Evolutionary conservation across 2,888 invertebrate species (phyloP).

Genomic region (Mystacides longicornis): DNA sequence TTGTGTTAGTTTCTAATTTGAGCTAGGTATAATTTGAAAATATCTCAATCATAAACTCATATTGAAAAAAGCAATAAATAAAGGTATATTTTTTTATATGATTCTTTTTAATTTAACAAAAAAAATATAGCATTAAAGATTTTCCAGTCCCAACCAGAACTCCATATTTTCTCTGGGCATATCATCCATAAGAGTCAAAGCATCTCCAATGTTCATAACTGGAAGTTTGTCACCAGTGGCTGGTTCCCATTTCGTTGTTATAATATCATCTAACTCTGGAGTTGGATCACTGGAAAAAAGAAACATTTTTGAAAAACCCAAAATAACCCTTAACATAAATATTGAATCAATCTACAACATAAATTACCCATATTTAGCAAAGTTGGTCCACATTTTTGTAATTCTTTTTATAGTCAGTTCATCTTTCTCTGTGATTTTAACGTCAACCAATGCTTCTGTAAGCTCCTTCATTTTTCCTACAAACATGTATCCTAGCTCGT

Average conservation of each 20-base stretch:
- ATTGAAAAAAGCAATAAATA: too few relatives aligned
- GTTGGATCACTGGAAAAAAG: slow-evolving; percentile 13
- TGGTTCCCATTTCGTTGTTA: slow-evolving; percentile 5
- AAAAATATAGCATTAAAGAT: too few relatives aligned
- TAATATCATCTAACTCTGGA: background rate
- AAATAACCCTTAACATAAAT: background rate
- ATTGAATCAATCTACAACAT: background rate
- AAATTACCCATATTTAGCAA: slow-evolving; percentile 17
- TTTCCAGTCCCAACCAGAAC: background rate
- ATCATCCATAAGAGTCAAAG: background rate
- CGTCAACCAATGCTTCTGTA: background rate
- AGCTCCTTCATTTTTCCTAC: background rate
- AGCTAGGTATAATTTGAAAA: too few relatives aligned
- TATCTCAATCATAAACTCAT: too few relatives aligned
- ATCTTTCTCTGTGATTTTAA: slow-evolving; percentile 1
- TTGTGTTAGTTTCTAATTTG: too few relatives aligned
- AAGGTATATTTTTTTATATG: too few relatives aligned
- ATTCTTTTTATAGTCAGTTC: background rate
- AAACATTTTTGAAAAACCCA: background rate
- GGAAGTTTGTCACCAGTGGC: background rate
- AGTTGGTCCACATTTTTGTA: slow-evolving; percentile 17
- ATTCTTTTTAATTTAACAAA: too few relatives aligned
- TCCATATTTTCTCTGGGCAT: background rate
- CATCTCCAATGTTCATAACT: background rate
- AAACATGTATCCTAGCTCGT: slow-evolving; percentile 14